Conservation (phyloP, 2,797 vertebrate species). For the Orestias chungarensis region DNA sequence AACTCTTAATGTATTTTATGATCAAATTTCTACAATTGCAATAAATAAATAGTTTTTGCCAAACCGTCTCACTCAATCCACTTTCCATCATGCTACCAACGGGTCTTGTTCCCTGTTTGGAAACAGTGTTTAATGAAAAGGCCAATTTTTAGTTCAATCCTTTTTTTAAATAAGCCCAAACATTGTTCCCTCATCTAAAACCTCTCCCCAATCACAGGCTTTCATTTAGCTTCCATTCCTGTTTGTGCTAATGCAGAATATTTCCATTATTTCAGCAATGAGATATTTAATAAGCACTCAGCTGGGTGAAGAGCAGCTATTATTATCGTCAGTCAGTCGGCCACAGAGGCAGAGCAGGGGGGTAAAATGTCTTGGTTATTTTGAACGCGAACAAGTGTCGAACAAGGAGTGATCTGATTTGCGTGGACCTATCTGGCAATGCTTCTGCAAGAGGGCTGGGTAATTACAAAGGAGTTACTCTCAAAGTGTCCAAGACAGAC, state of each 20-base stretch:
- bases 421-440: conserved; percentile 32
- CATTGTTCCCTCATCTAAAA: conserved; percentile 31
- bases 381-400: conserved; percentile 53
- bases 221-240: conserved; percentile 31
- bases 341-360: conserved; percentile 8
- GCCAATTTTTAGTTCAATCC: conserved; percentile 24
- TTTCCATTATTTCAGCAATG: conserved; percentile 64
- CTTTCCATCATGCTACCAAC: conserved; percentile 18
- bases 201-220: conserved; percentile 34
- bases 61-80: conserved; percentile 9
- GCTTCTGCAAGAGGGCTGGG: conserved; percentile 24
- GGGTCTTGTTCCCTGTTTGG: conserved; percentile 40
- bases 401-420: conserved; percentile 53
- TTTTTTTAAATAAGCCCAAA: conserved; percentile 39
- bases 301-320: conserved; percentile 38
- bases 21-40: conserved; percentile 23
- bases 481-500: conserved; percentile 11
- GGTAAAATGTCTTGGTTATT: conserved; percentile 41
- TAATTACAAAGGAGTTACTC: conserved; percentile 36
- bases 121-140: conserved; percentile 21
- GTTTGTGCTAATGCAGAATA: conserved; percentile 50
- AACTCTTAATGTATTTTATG: conserved; percentile 4
- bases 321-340: conserved; percentile 46
- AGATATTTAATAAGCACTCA: conserved; percentile 64
- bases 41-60: conserved; percentile 25